Percentiles rank a stretch among this genome's conserved stretches.
These are phyloP conservation scores for Myxocyprinus asiaticus DNA, from an alignment of 2,113 vertebrate species.

Conservation along the genomic window DNA sequence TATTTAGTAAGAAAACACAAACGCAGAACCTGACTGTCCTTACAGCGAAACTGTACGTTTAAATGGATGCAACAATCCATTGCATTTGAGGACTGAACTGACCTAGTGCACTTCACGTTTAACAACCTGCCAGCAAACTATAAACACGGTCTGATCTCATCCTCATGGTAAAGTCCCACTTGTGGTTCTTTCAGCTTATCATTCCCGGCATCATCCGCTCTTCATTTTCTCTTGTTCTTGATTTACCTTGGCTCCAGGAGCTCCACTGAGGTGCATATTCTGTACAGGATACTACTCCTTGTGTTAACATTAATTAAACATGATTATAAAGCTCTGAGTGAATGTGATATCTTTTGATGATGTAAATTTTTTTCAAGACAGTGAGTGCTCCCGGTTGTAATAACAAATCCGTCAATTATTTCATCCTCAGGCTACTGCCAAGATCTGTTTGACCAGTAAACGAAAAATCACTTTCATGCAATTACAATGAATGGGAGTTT, in stretches of 20 bases:
- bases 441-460: background rate
- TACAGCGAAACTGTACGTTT: constrained; percentile 2
- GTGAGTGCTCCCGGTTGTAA: constrained; percentile 58
- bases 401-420: constrained; percentile 54
- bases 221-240: constrained; percentile 39
- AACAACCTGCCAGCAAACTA: constrained; percentile 16
- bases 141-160: constrained; percentile 36
- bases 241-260: constrained; percentile 44
- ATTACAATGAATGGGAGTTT: no score
- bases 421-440: constrained; percentile 11
- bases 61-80: constrained; percentile 18
- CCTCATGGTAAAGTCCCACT: constrained; percentile 16
- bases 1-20: background rate
- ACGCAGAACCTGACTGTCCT: background rate
- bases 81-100: constrained; percentile 23
- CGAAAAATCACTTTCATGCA: no score
- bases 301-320: constrained; percentile 70
- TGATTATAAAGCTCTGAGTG: constrained; percentile 47
- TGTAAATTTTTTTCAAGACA: constrained; percentile 59
- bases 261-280: constrained; percentile 51
- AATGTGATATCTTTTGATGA: constrained; percentile 58
- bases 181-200: constrained; percentile 22
- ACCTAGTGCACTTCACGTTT: constrained; percentile 9
- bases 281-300: constrained; percentile 64
- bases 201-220: background rate